These are phyloP conservation scores for Limonius californicus DNA, from an alignment of 1,140 invertebrate genomes.

Conservation along the genomic window DNA sequence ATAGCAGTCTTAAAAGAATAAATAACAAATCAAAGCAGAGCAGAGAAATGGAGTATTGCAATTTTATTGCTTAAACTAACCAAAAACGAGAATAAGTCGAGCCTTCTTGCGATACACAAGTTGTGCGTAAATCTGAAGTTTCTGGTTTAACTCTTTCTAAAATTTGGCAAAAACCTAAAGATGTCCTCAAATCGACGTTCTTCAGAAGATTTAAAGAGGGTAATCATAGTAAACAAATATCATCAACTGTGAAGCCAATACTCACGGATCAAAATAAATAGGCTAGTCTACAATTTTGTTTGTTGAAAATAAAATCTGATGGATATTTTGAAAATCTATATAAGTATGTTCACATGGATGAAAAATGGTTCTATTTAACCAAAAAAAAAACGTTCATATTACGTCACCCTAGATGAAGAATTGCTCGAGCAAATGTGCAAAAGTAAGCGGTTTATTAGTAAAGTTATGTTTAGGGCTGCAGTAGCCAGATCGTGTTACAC, in stretches of 20 bases:
- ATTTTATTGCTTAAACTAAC: neutral
- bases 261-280: slow-evolving; percentile 20
- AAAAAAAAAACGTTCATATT: no score
- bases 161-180: slow-evolving; percentile 17
- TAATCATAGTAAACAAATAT: slow-evolving; percentile 8
- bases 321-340: neutral
- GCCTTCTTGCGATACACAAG: neutral
- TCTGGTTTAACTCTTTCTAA: neutral
- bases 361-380: slow-evolving; percentile 23
- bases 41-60: neutral
- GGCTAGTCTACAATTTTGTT: slow-evolving; percentile 15
- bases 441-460: slow-evolving; percentile 18
- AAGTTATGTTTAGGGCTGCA: slow-evolving; percentile 24
- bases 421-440: slow-evolving; percentile 15
- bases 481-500: neutral
- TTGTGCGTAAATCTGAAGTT: neutral
- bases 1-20: no score
- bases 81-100: neutral
- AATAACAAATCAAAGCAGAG: neutral
- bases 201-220: slow-evolving; percentile 7
- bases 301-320: slow-evolving; percentile 11
- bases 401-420: slow-evolving; percentile 18
- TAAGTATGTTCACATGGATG: slow-evolving; percentile 14
- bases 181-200: slow-evolving; percentile 14
- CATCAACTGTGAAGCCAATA: slow-evolving; percentile 15